Conservation (phyloP, 2,888 invertebrate genomes). For the Phytoseiulus persimilis region DNA sequence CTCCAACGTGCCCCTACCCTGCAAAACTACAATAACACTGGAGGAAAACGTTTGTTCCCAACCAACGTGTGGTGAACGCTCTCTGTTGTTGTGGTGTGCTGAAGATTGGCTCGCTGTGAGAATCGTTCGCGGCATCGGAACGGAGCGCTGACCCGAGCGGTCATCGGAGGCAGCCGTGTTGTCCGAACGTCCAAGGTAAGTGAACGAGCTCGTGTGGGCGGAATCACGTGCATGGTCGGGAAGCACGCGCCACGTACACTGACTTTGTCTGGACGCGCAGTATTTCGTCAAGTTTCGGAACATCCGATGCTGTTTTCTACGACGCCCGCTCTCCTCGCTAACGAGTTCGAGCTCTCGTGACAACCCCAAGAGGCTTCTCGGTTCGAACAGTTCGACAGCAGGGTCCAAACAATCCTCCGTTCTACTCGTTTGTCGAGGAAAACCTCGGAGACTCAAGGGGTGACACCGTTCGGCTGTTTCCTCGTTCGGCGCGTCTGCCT, state of each 20-base stretch:
- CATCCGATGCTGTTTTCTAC: background rate
- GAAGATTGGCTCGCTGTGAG: background rate
- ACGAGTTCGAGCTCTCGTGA: background rate
- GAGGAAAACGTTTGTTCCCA: background rate
- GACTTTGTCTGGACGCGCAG: background rate
- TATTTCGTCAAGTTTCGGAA: background rate
- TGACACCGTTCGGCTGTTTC: background rate
- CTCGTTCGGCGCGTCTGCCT: background rate
- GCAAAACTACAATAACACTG: background rate
- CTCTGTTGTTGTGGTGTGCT: background rate
- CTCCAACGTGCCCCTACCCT: constrained; percentile 20
- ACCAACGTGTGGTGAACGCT: background rate
- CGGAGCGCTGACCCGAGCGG: background rate
- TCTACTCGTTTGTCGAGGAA: background rate
- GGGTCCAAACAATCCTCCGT: background rate
- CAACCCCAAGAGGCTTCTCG: background rate
- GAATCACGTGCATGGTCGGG: background rate
- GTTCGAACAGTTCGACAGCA: background rate
- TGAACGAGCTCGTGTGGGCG: background rate
- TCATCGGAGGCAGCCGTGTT: background rate
- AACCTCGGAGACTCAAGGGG: background rate
- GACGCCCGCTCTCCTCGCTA: background rate
- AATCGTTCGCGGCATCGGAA: background rate
- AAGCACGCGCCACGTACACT: background rate
- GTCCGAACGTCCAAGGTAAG: background rate